phyloP scores from a whole-genome alignment of 2,113 vertebrate species.

The Plotosus lineatus region DNA sequence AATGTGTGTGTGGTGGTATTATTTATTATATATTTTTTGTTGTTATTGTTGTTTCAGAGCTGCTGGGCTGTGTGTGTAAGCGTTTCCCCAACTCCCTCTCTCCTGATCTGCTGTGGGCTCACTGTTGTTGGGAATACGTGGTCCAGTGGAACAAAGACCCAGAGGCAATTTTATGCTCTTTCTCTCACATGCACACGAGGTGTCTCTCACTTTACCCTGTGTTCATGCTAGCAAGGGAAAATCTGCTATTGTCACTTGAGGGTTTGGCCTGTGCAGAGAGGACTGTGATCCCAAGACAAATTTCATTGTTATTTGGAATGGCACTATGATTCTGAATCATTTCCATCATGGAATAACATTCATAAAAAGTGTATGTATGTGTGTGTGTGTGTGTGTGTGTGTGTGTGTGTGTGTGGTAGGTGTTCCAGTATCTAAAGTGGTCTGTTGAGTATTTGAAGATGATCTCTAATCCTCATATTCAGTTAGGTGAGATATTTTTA shows the following conservation, averaged over 20 bases:
- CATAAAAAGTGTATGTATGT: too few species aligned
- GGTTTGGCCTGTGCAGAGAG: background rate
- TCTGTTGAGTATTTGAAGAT: conserved; percentile 88
- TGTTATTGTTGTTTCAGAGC: conserved; percentile 69
- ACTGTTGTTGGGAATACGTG: conserved; percentile 96
- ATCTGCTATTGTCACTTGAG: background rate
- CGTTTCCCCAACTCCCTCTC: conserved; percentile 93
- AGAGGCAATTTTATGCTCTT: conserved; percentile 73
- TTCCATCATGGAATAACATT: too few species aligned
- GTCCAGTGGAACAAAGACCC: conserved; percentile 99
- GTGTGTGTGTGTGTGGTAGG: too few species aligned
- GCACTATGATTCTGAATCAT: background rate
- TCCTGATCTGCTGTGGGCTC: conserved; percentile 84
- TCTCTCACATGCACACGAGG: background rate
- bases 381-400: too few species aligned
- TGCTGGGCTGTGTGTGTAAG: conserved; percentile 79
- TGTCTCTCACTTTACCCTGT: too few species aligned
- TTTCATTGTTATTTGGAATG: too few species aligned
- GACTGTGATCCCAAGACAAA: background rate
- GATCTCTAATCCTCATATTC: conserved; percentile 85
- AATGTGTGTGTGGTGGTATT: background rate
- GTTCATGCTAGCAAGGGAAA: too few species aligned
- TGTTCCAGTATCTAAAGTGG: conserved; percentile 78
- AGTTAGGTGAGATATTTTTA: conserved; percentile 78
- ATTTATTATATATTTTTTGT: too few species aligned